Percentiles rank a stretch among this genome's conserved stretches.
phyloP scores from a whole-genome alignment of 2,888 invertebrate genomes.

The Diaphora mendica region DNA sequence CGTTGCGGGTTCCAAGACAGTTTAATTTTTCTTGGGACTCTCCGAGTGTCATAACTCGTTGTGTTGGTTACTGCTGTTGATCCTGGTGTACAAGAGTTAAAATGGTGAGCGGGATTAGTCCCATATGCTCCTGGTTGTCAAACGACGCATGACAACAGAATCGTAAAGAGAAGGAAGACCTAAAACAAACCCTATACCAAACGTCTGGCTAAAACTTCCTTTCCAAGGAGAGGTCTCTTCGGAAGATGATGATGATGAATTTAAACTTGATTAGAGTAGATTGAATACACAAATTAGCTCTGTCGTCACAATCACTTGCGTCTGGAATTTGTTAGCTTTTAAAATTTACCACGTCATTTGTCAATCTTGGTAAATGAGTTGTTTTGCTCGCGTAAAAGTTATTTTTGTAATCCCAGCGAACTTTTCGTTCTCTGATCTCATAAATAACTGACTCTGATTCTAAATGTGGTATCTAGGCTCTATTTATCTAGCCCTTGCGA shows the following conservation, averaged over 20 bases:
- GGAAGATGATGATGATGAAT: background rate
- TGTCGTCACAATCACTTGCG: background rate
- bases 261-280: background rate
- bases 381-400: background rate
- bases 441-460: background rate
- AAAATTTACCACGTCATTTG: background rate
- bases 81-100: too few species aligned
- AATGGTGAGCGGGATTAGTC: too few species aligned
- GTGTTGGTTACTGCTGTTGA: too few species aligned
- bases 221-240: too few species aligned
- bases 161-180: too few species aligned
- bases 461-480: background rate
- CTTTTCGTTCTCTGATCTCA: background rate
- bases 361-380: constrained; percentile 2
- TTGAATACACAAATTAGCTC: background rate
- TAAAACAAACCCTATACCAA: too few species aligned
- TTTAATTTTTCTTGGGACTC: too few species aligned
- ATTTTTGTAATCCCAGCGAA: background rate
- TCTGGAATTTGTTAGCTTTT: background rate
- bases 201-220: too few species aligned
- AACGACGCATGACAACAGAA: too few species aligned
- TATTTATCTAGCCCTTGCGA: background rate
- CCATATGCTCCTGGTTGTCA: too few species aligned
- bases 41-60: too few species aligned
- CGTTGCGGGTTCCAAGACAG: too few species aligned